Conservation (phyloP, 2,888 invertebrate species). For the Luperina nickerlii region DNA sequence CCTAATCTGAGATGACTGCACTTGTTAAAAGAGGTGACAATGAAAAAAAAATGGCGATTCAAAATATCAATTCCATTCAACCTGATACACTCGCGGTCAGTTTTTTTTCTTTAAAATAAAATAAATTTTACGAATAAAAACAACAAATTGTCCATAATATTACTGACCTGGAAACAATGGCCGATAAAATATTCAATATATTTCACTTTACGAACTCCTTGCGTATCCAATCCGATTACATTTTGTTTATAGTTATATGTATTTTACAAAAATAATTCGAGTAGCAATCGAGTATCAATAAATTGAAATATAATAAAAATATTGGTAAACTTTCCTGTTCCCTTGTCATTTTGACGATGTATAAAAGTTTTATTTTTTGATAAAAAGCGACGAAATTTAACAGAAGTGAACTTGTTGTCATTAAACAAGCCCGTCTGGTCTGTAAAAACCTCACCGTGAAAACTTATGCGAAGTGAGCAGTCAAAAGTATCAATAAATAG, state of each 20-base stretch:
- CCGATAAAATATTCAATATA: slow-evolving; percentile 81
- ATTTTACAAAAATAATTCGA: slow-evolving; percentile 66
- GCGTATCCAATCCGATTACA: slow-evolving; percentile 71
- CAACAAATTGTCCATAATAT: slow-evolving; percentile 65
- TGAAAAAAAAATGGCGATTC: neutral
- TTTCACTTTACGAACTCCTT: slow-evolving; percentile 72
- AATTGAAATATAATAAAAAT: slow-evolving; percentile 33
- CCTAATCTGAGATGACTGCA: neutral
- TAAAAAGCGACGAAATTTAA: slow-evolving; percentile 1
- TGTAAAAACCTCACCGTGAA: neutral
- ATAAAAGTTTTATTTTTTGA: neutral
- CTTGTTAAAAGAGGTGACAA: neutral
- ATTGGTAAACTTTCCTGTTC: slow-evolving; percentile 10
- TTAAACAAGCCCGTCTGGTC: neutral
- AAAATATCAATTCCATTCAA: slow-evolving; percentile 1
- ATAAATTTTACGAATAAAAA: slow-evolving; percentile 40
- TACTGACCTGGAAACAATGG: slow-evolving; percentile 78
- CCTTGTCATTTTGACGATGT: slow-evolving; percentile 25
- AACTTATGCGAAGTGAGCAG: neutral
- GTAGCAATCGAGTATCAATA: slow-evolving; percentile 38
- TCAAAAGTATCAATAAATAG: neutral
- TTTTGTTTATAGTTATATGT: slow-evolving; percentile 64
- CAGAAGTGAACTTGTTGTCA: neutral
- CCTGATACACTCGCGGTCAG: neutral
- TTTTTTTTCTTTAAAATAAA: slow-evolving; percentile 20